Percentiles rank a stretch among this genome's conserved stretches.
These are phyloP conservation scores for Falco punctatus DNA, from an alignment of 2,113 vertebrate species.

Conservation along the genomic window DNA sequence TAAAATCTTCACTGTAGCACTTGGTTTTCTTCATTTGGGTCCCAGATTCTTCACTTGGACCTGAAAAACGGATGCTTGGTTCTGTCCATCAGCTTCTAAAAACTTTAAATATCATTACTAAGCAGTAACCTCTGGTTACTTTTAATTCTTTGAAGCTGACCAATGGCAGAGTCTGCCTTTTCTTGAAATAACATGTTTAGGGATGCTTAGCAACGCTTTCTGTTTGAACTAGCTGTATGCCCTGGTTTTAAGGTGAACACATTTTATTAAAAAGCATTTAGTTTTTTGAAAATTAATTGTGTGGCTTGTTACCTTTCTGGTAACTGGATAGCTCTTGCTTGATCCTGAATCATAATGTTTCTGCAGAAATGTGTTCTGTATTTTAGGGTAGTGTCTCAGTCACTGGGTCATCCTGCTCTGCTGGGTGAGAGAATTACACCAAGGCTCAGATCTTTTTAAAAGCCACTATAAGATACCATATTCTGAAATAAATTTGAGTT, in stretches of 20 bases:
- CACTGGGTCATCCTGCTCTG: background rate
- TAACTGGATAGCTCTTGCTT: background rate
- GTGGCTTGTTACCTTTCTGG: background rate
- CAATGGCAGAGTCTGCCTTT: background rate
- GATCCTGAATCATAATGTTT: background rate
- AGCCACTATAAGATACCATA: background rate
- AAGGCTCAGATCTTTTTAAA: background rate
- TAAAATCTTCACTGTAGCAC: background rate
- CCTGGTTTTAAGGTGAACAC: background rate
- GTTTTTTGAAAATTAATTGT: background rate
- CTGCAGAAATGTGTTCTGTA: background rate
- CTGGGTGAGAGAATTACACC: fast-evolving
- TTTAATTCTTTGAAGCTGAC: background rate
- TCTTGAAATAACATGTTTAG: background rate
- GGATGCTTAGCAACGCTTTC: background rate
- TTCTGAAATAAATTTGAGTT: background rate
- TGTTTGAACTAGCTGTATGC: background rate
- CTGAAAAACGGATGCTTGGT: background rate
- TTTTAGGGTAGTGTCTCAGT: background rate
- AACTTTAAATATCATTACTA: background rate
- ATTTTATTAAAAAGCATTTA: background rate
- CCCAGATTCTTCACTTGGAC: background rate
- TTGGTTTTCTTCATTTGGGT: background rate
- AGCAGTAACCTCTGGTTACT: background rate
- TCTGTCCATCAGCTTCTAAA: background rate